Conservation (phyloP, 1,140 invertebrate genomes). For the Bacillus rossius region DNA sequence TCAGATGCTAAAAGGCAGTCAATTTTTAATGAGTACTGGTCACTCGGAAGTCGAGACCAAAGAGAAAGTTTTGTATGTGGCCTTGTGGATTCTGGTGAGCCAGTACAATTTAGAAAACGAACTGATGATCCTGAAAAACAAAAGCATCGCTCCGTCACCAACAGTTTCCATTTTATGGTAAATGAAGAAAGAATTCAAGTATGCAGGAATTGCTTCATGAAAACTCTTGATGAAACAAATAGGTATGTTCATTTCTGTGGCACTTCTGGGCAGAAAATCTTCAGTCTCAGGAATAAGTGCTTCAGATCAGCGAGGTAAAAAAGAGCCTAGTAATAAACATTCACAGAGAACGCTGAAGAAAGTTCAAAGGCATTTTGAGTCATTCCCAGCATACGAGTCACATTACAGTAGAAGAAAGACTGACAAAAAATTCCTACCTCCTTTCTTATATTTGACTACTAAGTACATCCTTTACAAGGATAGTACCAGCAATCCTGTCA, state of each 20-base stretch:
- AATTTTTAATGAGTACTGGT: too few relatives aligned
- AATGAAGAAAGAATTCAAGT: constrained; percentile 8
- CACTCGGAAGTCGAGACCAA: too few relatives aligned
- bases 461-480: constrained; percentile 15
- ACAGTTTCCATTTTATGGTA: constrained; percentile 9
- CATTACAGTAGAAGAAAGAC: constrained; percentile 9
- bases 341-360: background rate
- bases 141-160: too few relatives aligned
- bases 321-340: too few relatives aligned
- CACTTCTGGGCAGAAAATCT: background rate
- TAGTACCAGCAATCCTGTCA: background rate
- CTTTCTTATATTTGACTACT: constrained; percentile 12
- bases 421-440: constrained; percentile 16
- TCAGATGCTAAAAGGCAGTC: too few relatives aligned
- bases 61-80: too few relatives aligned
- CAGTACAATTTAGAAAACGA: too few relatives aligned
- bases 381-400: constrained; percentile 8
- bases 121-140: too few relatives aligned
- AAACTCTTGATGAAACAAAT: constrained; percentile 11
- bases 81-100: too few relatives aligned
- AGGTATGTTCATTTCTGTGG: constrained; percentile 8
- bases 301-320: too few relatives aligned
- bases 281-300: too few relatives aligned
- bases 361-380: background rate
- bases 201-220: constrained; percentile 16